phyloP scores from a whole-genome alignment of 2,797 vertebrate species.

The Coreius guichenoti region DNA sequence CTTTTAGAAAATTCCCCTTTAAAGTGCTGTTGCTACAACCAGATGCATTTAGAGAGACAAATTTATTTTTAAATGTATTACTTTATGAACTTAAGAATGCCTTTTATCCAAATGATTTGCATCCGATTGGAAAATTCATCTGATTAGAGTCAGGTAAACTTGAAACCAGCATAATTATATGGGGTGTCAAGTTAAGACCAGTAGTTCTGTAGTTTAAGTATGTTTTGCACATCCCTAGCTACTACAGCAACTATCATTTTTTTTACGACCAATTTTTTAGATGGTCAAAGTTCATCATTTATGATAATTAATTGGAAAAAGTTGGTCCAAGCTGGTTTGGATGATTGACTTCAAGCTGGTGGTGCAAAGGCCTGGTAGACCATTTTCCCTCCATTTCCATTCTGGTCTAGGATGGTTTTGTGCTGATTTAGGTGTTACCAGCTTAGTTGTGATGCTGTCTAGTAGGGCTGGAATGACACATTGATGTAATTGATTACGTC shows the following conservation, averaged over 20 bases:
- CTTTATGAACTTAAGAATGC: background rate
- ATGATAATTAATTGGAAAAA: background rate
- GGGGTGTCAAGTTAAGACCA: background rate
- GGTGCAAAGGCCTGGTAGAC: background rate
- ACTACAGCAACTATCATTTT: background rate
- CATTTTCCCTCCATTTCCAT: background rate
- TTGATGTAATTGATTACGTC: background rate
- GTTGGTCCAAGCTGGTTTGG: background rate
- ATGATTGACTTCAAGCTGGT: background rate
- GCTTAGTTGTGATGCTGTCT: background rate
- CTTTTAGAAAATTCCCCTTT: too few species aligned
- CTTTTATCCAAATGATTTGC: background rate
- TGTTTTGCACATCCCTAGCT: background rate
- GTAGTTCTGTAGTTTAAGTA: background rate
- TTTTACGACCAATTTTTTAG: background rate
- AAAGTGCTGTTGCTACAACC: background rate
- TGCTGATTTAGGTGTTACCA: background rate
- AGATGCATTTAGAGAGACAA: background rate
- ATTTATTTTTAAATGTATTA: too few species aligned
- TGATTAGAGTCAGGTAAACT: background rate
- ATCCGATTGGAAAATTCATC: background rate
- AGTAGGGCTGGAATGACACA: background rate
- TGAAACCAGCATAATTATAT: background rate
- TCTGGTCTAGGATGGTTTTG: background rate
- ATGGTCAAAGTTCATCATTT: background rate